These are phyloP conservation scores for Merluccius polli DNA, from an alignment of 2,797 vertebrate genomes.

Conservation along the genomic window DNA sequence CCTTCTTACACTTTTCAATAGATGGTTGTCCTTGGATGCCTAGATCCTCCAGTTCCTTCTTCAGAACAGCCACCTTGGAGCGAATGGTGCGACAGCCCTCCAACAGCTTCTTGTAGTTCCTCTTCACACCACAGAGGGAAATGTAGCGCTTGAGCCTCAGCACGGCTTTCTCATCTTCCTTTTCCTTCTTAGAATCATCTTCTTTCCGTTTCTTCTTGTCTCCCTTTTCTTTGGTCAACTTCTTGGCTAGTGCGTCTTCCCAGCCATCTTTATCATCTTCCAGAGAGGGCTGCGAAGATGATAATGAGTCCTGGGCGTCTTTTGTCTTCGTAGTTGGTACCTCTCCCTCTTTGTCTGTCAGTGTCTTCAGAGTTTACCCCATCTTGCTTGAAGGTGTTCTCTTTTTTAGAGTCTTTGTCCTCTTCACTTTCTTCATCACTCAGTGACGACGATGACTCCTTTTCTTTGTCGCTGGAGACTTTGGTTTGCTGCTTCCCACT, in stretches of 20 bases:
- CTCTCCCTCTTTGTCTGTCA: slow-evolving; percentile 39
- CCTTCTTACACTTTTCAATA: slow-evolving; percentile 79
- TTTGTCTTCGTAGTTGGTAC: slow-evolving; percentile 11
- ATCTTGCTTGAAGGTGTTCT: slow-evolving; percentile 17
- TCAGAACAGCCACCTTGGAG: slow-evolving; percentile 71
- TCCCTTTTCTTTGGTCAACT: slow-evolving; percentile 6
- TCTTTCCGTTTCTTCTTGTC: slow-evolving; percentile 37
- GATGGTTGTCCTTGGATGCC: slow-evolving; percentile 79
- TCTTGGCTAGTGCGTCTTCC: slow-evolving; percentile 15
- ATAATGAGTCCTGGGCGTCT: slow-evolving; percentile 47
- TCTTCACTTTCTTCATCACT: no score
- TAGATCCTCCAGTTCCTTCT: slow-evolving; percentile 77
- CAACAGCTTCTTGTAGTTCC: slow-evolving; percentile 84
- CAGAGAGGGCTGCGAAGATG: slow-evolving; percentile 68
- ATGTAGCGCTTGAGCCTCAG: slow-evolving; percentile 81
- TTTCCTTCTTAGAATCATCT: slow-evolving; percentile 29
- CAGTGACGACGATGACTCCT: slow-evolving; percentile 3
- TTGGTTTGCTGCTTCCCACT: not conserved
- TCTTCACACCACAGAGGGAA: slow-evolving; percentile 74
- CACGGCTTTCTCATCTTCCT: slow-evolving; percentile 67
- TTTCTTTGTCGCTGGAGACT: slow-evolving; percentile 7
- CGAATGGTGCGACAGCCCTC: slow-evolving; percentile 66
- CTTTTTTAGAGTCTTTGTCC: no score
- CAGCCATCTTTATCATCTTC: slow-evolving; percentile 49
- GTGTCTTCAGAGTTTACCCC: slow-evolving; percentile 21